Evolutionary conservation across 2,797 vertebrate genomes (phyloP).

Genomic region (Antennarius maculatus): DNA sequence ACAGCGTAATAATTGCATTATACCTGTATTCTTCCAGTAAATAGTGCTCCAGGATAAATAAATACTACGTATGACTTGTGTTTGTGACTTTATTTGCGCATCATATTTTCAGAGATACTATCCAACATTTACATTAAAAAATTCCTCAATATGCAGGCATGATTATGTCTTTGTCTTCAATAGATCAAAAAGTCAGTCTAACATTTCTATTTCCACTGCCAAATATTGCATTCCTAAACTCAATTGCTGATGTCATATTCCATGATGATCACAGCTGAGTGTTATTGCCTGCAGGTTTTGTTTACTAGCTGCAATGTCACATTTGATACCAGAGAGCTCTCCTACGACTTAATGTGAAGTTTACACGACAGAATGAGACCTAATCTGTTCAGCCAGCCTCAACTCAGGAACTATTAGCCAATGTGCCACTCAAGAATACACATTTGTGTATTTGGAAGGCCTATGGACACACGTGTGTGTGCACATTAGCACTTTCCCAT

Average conservation of each 20-base stretch:
- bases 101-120: neutral
- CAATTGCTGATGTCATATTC: conserved; percentile 79
- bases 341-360: conserved; percentile 77
- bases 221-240: conserved; percentile 76
- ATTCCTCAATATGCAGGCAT: neutral
- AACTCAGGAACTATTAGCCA: conserved; percentile 72
- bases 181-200: conserved; percentile 39
- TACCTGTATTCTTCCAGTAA: neutral
- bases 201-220: conserved; percentile 50
- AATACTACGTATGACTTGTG: conserved; percentile 6
- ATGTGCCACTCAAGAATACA: conserved; percentile 72
- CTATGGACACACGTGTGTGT: conserved; percentile 4
- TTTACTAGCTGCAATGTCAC: conserved; percentile 79
- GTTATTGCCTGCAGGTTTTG: conserved; percentile 74
- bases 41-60: conserved; percentile 1
- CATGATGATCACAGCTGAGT: conserved; percentile 73
- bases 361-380: conserved; percentile 78
- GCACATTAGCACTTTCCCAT: conserved; percentile 1
- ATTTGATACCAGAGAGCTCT: conserved; percentile 73
- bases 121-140: neutral
- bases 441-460: neutral
- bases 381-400: conserved; percentile 78
- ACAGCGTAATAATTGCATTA: conserved; percentile 11
- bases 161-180: conserved; percentile 6
- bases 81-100: conserved; percentile 6